Percentiles rank a stretch among this genome's conserved stretches.
Evolutionary conservation across 2,113 vertebrate species (phyloP).

Genomic region (Xenopus borealis): DNA sequence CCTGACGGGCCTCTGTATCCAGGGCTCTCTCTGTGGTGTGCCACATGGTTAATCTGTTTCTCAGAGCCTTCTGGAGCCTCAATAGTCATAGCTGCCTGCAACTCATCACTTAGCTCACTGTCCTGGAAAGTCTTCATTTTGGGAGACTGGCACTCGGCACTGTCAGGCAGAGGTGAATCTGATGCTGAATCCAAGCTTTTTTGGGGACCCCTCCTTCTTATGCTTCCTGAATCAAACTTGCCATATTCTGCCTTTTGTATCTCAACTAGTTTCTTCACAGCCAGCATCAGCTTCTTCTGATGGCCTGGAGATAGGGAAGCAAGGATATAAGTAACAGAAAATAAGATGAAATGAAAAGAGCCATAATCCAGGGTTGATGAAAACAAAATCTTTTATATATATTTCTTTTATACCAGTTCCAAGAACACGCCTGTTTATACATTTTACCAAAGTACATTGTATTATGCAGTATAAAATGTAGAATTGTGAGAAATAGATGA

Average conservation of each 20-base stretch:
- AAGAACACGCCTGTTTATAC: no score
- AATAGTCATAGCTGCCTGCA: conserved; percentile 80
- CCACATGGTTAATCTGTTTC: conserved; percentile 57
- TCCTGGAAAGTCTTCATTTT: conserved; percentile 94
- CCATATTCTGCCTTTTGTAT: conserved; percentile 82
- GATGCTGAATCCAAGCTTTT: conserved; percentile 78
- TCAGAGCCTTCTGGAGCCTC: conserved; percentile 66
- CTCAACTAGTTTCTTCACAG: conserved; percentile 89
- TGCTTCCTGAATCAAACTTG: conserved; percentile 71
- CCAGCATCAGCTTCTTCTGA: conserved; percentile 98
- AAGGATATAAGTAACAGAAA: background rate
- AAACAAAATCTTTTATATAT: no score
- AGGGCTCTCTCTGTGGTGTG: conserved; percentile 51
- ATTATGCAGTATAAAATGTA: no score
- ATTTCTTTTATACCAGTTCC: no score
- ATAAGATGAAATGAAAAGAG: no score
- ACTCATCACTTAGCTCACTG: conserved; percentile 85
- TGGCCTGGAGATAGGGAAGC: conserved; percentile 68
- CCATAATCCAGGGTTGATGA: no score
- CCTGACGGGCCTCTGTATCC: conserved; percentile 39
- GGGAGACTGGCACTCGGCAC: conserved; percentile 80
- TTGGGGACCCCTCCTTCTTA: conserved; percentile 77
- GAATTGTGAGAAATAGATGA: no score
- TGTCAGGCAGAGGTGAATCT: conserved; percentile 72
- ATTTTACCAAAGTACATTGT: no score